A percentile compares a stretch with the other conserved stretches of the same genome.
These are phyloP conservation scores for Anoplius nigerrimus DNA, from an alignment of 2,888 invertebrate species.

Conservation along the genomic window DNA sequence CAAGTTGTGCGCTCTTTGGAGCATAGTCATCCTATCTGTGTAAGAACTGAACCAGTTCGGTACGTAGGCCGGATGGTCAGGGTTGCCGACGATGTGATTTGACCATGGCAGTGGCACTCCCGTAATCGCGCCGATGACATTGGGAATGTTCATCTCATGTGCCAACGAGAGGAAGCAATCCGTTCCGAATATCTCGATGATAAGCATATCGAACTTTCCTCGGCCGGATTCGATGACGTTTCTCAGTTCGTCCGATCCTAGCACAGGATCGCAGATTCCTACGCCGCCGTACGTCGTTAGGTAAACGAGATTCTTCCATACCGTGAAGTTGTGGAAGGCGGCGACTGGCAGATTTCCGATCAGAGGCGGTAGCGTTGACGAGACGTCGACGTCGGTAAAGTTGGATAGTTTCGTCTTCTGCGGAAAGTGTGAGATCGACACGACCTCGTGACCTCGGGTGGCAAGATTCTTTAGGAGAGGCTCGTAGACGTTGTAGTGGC, in stretches of 20 bases:
- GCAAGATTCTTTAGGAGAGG: slow-evolving; percentile 74
- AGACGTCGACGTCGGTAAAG: slow-evolving; percentile 70
- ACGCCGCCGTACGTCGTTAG: slow-evolving; percentile 32
- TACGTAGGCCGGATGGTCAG: slow-evolving; percentile 58
- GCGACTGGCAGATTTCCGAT: slow-evolving; percentile 53
- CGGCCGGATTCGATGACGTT: slow-evolving; percentile 45
- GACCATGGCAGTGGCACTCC: slow-evolving; percentile 55
- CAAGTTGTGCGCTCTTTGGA: slow-evolving; percentile 56
- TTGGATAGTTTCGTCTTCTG: slow-evolving; percentile 63
- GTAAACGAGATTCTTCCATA: slow-evolving; percentile 20
- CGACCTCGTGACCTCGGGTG: slow-evolving; percentile 75
- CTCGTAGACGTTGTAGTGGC: slow-evolving; percentile 75
- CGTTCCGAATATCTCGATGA: slow-evolving; percentile 58
- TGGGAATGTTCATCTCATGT: slow-evolving; percentile 52
- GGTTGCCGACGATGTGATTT: slow-evolving; percentile 58
- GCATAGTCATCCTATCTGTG: slow-evolving; percentile 49
- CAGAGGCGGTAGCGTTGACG: slow-evolving; percentile 32
- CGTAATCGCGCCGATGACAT: slow-evolving; percentile 52
- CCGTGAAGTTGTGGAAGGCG: slow-evolving; percentile 16
- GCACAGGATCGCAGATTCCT: slow-evolving; percentile 42
- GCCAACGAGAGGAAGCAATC: slow-evolving; percentile 61
- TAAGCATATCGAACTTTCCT: slow-evolving; percentile 56
- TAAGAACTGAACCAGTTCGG: slow-evolving; percentile 51
- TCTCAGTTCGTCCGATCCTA: slow-evolving; percentile 49
- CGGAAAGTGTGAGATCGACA: slow-evolving; percentile 70